These are phyloP conservation scores for Cuculus canorus DNA, from an alignment of 2,797 vertebrate genomes.

Conservation along the genomic window DNA sequence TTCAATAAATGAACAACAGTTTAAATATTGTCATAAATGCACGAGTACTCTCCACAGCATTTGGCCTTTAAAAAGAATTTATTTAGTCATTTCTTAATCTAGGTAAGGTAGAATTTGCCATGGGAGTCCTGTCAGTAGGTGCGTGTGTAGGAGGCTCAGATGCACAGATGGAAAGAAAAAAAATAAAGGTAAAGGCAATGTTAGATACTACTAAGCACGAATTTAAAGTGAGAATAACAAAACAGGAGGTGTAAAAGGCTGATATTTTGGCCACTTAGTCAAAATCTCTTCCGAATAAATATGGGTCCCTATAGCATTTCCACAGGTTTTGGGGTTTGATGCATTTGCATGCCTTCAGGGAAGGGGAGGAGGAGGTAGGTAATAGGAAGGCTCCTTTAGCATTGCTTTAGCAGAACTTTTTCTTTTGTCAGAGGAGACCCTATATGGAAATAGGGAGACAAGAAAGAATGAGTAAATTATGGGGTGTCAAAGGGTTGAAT, in stretches of 20 bases:
- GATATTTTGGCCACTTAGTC: neutral
- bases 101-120: neutral
- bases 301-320: neutral
- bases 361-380: neutral
- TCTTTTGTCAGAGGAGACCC: neutral
- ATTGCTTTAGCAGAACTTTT: neutral
- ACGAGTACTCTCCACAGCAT: neutral
- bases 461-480: neutral
- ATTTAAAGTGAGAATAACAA: neutral
- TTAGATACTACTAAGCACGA: neutral
- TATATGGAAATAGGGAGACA: neutral
- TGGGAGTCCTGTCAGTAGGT: neutral
- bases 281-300: neutral
- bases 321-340: neutral
- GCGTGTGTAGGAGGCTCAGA: neutral
- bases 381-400: neutral
- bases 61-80: neutral
- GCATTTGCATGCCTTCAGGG: neutral
- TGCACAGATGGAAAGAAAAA: neutral
- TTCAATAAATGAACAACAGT: neutral
- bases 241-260: neutral
- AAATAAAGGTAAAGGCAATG: neutral
- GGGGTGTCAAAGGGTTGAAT: neutral
- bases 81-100: neutral
- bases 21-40: neutral